Evolutionary conservation across 2,113 vertebrate species (phyloP), one percentile per base, ranked within the genome.

Genomic region (Oreochromis aureus): DNA sequence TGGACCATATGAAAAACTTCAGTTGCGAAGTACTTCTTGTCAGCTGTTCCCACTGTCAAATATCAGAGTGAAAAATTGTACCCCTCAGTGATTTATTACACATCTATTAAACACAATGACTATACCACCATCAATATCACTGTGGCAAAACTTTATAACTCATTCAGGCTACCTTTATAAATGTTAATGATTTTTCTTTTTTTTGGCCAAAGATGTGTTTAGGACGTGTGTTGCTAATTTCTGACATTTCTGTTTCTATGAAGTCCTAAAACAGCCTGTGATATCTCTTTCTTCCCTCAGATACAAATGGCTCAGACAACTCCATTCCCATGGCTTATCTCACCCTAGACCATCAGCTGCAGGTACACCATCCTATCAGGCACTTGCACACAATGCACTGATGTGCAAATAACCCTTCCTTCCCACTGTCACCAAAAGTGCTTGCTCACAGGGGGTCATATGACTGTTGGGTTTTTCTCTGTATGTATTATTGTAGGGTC

Each of bases 251-350:
- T 63, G 48, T 66, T 39, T 15, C 12, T 12, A 6, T 24, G 24
- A 13, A 19, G 3, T 58, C 27, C 18, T n/a, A 44, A 66, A 63
- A 36, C n/a, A 9, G 18, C 3, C 13, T 6, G 48, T 51, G 5
- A 12, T 15, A 15, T 44, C 18, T 73, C 3, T 79, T 10, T 84
- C 4, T 87, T 22, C 54, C 36, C 19, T 59, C 96, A 99, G 99
- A 99, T 95, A 98, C 97, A 90, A 99, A 99, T 91, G 98, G 99
- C 86, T 99, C 98, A 71, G 98, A 99, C 97, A 99, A 99, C 97
- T 99, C 98, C 84, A 99, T 99, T 96, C 99, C 99, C 94, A 99
- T 99, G 99, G 98, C 98, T 3, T 99, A 99, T 94, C 98, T 99
- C 91, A 99, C 99, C 61, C 96, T 99, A 96, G 99, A 99, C 95